A percentile compares a stretch with the other conserved stretches of the same genome.
phyloP scores from a whole-genome alignment of 2,888 invertebrate species.

The Folsomia manolachei region DNA sequence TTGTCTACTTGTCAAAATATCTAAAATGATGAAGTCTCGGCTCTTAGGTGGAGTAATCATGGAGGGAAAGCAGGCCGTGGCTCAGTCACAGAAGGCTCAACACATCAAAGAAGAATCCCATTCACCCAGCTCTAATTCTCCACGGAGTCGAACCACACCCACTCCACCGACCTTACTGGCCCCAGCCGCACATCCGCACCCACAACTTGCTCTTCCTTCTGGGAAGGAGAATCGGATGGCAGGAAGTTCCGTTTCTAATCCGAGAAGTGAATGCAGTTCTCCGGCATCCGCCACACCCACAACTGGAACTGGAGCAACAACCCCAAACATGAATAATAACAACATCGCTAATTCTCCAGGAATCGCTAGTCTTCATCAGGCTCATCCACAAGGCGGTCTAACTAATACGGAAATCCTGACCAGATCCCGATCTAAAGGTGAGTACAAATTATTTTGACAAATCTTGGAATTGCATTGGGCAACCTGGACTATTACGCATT shows the following conservation, averaged over 20 bases:
- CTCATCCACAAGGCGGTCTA: not conserved
- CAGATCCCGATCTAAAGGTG: constrained; percentile 50
- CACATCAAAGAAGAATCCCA: constrained; percentile 50
- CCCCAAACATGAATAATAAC: no score
- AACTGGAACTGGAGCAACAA: not conserved
- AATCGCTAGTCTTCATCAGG: not conserved
- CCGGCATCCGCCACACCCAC: constrained; percentile 27
- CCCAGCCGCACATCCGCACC: constrained; percentile 22
- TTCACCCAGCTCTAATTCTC: constrained; percentile 19
- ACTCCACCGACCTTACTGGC: constrained; percentile 36
- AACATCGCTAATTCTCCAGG: no score
- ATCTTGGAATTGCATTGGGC: no score
- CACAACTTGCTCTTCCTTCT: constrained; percentile 23
- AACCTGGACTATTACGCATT: no score
- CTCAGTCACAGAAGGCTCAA: no score
- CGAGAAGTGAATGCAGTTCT: constrained; percentile 15
- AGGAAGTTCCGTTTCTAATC: constrained; percentile 4
- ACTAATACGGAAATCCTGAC: constrained; percentile 49
- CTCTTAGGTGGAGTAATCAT: constrained; percentile 49
- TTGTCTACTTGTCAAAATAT: no score
- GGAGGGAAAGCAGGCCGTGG: constrained; percentile 48
- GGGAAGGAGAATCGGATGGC: constrained; percentile 51
- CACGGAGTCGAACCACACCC: constrained; percentile 19
- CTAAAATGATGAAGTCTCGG: constrained; percentile 43
- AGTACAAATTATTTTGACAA: no score